Evolutionary conservation across 2,888 invertebrate species (phyloP).

Genomic region (Tiliacea citrago): DNA sequence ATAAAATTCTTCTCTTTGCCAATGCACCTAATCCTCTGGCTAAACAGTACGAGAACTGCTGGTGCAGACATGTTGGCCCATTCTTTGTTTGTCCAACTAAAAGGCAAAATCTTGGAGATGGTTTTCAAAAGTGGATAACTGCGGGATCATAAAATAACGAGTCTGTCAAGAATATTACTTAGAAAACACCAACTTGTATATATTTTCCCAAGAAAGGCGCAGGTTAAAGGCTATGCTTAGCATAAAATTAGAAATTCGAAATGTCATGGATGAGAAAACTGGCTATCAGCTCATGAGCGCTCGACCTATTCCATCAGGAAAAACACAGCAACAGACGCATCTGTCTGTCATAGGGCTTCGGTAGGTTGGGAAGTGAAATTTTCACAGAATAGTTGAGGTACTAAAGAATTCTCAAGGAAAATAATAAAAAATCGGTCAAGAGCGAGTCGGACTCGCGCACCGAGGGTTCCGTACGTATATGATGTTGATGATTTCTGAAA

Average conservation of each 20-base stretch:
- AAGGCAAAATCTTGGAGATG: not conserved
- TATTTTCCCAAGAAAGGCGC: slow-evolving; percentile 20
- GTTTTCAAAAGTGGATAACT: not conserved
- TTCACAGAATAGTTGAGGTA: not conserved
- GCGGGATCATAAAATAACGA: not conserved
- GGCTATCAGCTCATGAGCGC: slow-evolving; percentile 5
- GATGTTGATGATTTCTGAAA: no score
- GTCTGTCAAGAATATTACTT: not conserved
- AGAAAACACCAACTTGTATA: not conserved
- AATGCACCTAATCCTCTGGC: not conserved
- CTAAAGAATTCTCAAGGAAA: not conserved
- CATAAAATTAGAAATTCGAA: slow-evolving; percentile 37
- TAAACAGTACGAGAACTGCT: not conserved
- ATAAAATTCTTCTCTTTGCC: not conserved
- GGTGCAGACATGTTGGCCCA: not conserved
- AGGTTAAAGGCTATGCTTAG: slow-evolving; percentile 10
- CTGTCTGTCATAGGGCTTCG: not conserved
- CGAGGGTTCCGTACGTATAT: no score
- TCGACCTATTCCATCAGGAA: slow-evolving; percentile 1
- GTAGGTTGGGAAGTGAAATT: not conserved
- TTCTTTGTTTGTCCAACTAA: not conserved
- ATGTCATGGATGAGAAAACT: slow-evolving; percentile 23
- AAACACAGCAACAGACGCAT: not conserved
- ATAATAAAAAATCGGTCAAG: not conserved
- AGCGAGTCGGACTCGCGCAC: no score